A percentile compares a stretch with the other conserved stretches of the same genome.
Conservation (phyloP, 1,140 invertebrate species). For the Cephus cinctus region DNA sequence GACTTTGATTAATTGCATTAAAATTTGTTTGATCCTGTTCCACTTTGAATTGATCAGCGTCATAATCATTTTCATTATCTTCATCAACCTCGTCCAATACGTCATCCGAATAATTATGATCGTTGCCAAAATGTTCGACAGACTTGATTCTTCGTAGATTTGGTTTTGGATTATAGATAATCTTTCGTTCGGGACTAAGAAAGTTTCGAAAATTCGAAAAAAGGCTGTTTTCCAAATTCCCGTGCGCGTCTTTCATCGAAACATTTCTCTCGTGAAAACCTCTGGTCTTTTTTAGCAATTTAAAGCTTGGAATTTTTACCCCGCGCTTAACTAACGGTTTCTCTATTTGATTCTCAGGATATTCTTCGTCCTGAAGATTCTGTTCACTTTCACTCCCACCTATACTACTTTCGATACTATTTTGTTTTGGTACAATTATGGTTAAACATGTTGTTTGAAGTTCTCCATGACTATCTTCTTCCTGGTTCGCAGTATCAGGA, state of each 20-base stretch:
- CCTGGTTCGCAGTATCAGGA: neutral
- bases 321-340: neutral
- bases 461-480: neutral
- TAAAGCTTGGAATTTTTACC: too few species aligned
- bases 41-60: too few species aligned
- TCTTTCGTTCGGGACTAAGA: neutral
- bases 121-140: neutral
- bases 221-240: neutral
- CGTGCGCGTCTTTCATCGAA: too few species aligned
- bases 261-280: neutral
- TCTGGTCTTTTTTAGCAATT: neutral
- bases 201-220: neutral
- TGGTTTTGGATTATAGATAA: neutral
- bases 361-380: too few species aligned
- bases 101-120: neutral
- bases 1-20: too few species aligned
- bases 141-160: neutral
- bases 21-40: too few species aligned
- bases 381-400: neutral
- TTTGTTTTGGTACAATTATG: constrained; percentile 6
- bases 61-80: neutral
- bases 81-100: neutral
- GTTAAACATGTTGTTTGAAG: constrained; percentile 12
- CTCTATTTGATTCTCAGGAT: neutral
- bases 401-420: neutral